These are phyloP conservation scores for Carposina sasakii DNA, from an alignment of 1,140 invertebrate genomes.

Conservation along the genomic window DNA sequence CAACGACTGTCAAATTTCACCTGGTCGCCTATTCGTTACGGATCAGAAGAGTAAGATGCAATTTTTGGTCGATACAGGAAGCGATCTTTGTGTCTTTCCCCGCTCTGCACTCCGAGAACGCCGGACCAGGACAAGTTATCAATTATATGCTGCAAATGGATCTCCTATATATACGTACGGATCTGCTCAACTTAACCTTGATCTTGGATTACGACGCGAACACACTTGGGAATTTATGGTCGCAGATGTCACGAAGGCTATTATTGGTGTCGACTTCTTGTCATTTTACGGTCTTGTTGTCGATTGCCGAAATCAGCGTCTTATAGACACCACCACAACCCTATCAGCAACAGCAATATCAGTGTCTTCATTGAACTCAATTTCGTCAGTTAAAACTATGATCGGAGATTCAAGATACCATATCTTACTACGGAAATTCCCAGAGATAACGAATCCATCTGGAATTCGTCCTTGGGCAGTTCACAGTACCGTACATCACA, in stretches of 20 bases:
- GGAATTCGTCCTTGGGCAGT: not conserved
- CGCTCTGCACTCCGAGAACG: not conserved
- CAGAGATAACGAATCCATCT: slow-evolving; percentile 1
- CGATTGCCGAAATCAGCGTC: not conserved
- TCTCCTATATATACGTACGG: not conserved
- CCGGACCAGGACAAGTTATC: not conserved
- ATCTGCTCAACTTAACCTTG: no score
- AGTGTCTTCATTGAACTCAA: not conserved
- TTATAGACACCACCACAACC: not conserved
- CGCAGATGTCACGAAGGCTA: not conserved
- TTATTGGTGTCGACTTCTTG: not conserved
- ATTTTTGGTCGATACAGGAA: no score
- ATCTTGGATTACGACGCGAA: no score
- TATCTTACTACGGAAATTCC: not conserved
- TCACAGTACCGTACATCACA: slow-evolving; percentile 2
- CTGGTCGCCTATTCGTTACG: slow-evolving; percentile 12
- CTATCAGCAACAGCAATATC: no score
- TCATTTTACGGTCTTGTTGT: not conserved
- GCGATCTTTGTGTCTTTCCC: slow-evolving; percentile 10
- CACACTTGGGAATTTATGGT: no score
- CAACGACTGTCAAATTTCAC: slow-evolving; percentile 1
- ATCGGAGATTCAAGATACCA: not conserved
- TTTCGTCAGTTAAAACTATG: not conserved
- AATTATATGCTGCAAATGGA: slow-evolving; percentile 3
- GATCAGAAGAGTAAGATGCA: slow-evolving; percentile 6